Percentiles rank a stretch among this genome's conserved stretches.
phyloP scores from a whole-genome alignment of 2,888 invertebrate genomes.

The Coelinius sp. region DNA sequence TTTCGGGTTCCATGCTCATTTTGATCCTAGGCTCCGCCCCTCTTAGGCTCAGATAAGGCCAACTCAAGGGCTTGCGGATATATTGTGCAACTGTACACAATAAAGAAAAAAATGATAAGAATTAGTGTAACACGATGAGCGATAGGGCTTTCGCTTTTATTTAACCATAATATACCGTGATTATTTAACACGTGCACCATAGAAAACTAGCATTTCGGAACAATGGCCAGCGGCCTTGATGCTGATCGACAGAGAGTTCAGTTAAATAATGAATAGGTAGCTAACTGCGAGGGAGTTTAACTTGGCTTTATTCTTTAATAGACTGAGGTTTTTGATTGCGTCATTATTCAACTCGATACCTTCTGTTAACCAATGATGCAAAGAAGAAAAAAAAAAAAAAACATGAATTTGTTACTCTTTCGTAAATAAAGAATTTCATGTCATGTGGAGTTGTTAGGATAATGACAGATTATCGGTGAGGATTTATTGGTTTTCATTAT shows the following conservation, averaged over 20 bases:
- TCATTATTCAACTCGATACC: slow-evolving; percentile 5
- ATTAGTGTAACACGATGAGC: slow-evolving; percentile 3
- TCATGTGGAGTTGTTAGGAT: neutral
- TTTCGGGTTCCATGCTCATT: slow-evolving; percentile 4
- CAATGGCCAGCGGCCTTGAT: slow-evolving; percentile 38
- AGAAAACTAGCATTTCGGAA: slow-evolving; percentile 20
- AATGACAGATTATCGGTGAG: too few relatives aligned
- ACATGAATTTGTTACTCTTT: neutral
- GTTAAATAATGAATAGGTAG: slow-evolving; percentile 33
- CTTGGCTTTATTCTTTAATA: neutral
- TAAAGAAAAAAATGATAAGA: slow-evolving; percentile 1
- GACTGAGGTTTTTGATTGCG: neutral
- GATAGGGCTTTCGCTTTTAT: slow-evolving; percentile 22
- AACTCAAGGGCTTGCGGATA: slow-evolving; percentile 33
- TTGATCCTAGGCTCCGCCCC: neutral
- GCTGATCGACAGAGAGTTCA: slow-evolving; percentile 29
- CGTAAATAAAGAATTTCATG: neutral
- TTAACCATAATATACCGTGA: neutral
- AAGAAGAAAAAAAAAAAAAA: neutral
- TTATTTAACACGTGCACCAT: slow-evolving; percentile 14
- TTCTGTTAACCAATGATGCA: neutral
- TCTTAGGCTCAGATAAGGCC: neutral
- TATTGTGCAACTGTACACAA: slow-evolving; percentile 7
- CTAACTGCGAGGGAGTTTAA: slow-evolving; percentile 11
- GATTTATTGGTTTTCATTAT: too few relatives aligned